Conservation (phyloP, 2,888 invertebrate species). For the Aporophyla nigra region DNA sequence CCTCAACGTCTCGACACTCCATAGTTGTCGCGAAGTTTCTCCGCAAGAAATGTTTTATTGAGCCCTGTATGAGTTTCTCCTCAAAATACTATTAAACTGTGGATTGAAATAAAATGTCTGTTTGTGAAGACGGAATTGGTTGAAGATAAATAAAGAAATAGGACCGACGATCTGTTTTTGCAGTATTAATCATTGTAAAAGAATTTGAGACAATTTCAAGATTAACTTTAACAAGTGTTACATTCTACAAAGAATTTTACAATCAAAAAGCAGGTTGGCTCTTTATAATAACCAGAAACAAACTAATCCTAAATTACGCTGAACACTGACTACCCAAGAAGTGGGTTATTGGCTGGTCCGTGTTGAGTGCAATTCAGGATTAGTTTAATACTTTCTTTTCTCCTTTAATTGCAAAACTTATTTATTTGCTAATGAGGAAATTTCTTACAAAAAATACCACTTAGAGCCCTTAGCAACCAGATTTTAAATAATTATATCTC, state of each 20-base stretch:
- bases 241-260: no score
- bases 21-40: conserved; percentile 65
- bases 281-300: neutral
- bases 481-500: neutral
- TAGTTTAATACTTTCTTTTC: neutral
- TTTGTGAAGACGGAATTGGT: neutral
- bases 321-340: neutral
- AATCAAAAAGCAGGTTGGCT: neutral
- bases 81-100: conserved; percentile 54
- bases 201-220: neutral
- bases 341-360: no score
- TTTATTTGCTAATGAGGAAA: neutral
- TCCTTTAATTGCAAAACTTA: neutral
- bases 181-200: neutral
- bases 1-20: conserved; percentile 55
- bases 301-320: neutral
- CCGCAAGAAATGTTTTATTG: conserved; percentile 67
- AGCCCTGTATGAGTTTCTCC: conserved; percentile 48
- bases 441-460: neutral
- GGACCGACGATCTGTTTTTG: neutral
- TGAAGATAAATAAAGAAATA: neutral
- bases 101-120: conserved; percentile 41
- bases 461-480: neutral
- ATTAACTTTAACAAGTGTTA: neutral
- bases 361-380: no score